These are phyloP conservation scores for Zaprionus obscuricornis DNA, from an alignment of 2,888 invertebrate species.

Conservation along the genomic window DNA sequence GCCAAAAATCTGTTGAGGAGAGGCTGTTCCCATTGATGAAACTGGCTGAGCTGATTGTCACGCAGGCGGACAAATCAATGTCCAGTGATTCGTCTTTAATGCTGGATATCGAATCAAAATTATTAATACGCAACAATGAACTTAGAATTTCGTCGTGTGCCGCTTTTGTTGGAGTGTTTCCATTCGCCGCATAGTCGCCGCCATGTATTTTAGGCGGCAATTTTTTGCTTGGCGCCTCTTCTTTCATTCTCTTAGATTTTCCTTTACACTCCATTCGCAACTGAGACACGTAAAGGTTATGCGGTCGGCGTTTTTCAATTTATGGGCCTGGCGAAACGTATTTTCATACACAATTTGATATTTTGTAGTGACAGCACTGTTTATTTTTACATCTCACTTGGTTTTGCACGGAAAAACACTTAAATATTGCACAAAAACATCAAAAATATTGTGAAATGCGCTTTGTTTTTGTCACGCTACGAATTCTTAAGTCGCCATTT, in stretches of 20 bases:
- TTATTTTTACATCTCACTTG: constrained; percentile 45
- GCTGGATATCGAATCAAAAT: constrained; percentile 82
- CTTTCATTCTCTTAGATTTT: constrained; percentile 78
- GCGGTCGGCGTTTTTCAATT: constrained; percentile 75
- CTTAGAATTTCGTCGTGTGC: constrained; percentile 81
- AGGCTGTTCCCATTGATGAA: constrained; percentile 80
- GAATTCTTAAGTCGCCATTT: constrained; percentile 77
- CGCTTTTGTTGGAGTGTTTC: constrained; percentile 73
- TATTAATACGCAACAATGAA: constrained; percentile 81
- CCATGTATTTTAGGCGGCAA: constrained; percentile 82
- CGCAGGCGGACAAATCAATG: constrained; percentile 82
- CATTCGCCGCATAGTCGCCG: constrained; percentile 57
- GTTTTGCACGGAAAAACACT: constrained; percentile 54
- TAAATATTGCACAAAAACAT: constrained; percentile 69
- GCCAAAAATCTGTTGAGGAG: constrained; percentile 82
- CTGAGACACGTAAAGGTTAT: constrained; percentile 80
- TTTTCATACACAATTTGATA: constrained; percentile 37
- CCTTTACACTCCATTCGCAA: constrained; percentile 77
- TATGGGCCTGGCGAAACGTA: constrained; percentile 22
- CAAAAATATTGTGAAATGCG: constrained; percentile 80
- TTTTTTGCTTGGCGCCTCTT: constrained; percentile 82
- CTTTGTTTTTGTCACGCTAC: constrained; percentile 80
- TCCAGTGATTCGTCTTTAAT: constrained; percentile 83
- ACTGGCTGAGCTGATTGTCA: constrained; percentile 81
- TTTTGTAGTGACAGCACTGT: constrained; percentile 35